Evolutionary conservation across 1,140 invertebrate genomes (phyloP), one percentile per base, ranked within the genome.

Genomic region (Armadillidium nasatum): DNA sequence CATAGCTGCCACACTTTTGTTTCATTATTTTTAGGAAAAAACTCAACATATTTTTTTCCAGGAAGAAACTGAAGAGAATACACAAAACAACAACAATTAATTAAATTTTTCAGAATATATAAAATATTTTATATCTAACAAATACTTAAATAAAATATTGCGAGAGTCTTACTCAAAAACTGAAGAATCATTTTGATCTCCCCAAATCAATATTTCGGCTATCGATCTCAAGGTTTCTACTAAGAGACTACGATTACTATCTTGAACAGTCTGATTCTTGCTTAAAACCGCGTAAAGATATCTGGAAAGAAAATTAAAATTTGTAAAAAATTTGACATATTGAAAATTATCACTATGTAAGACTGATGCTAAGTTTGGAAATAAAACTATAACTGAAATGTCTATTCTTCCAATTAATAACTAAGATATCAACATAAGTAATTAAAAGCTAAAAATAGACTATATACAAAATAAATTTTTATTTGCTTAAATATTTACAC

Each of bases 141-240:
- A 33, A 33, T 33, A 33, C n/a, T 33, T 33, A 33, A 33, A 33
- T 33, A 33, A 33, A 33, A 33, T 33, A 43, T 10, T 73, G 44
- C 10, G n/a, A 23, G 44, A 23, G 7, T 76, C 93, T 91, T 89
- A 99, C 97, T 99, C 97, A 88, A 99, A 99, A 44, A 99, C 96
- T 78, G 95, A 93, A 79, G 95, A 95, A 85, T 99, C 98, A 90
- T 99, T 99, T 87, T 99, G 97, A 87, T 99, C 98, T 43, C 98
- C 97, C 97, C 98, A 99, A 84, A 99, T 99, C 10, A 99, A 87
- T 84, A 99, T 99, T 87, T 99, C 97, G 22, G 97, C 95, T 83
- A 99, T 99, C 54, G 94, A 97, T 80, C 96, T 88, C 71, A 99
- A 86, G 0, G 95, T 98, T 87, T 99, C 97, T 13, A 99, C 96